Percentiles rank a stretch among this genome's conserved stretches.
Evolutionary conservation across 2,113 vertebrate genomes (phyloP).

Genomic region (Lepus europaeus): DNA sequence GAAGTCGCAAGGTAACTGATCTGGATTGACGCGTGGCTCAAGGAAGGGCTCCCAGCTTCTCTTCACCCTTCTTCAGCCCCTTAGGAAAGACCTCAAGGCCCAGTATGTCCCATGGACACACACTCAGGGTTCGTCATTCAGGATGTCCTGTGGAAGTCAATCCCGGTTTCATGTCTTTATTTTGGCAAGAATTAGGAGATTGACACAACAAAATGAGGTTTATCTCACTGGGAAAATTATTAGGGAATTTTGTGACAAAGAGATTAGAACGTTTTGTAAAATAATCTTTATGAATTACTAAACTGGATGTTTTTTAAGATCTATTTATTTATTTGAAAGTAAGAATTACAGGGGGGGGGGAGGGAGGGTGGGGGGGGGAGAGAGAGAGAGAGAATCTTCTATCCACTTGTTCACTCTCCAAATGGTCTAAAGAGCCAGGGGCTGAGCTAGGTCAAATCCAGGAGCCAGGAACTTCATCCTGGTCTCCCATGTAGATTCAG

Average conservation of each 20-base stretch:
- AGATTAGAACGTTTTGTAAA: conserved; percentile 14
- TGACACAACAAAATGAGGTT: not conserved
- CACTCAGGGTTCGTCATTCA: not conserved
- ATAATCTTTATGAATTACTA: not conserved
- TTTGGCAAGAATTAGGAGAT: not conserved
- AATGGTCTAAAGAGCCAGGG: too few relatives aligned
- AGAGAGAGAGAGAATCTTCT: too few relatives aligned
- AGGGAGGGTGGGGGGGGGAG: too few relatives aligned
- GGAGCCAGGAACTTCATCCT: too few relatives aligned
- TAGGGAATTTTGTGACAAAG: not conserved
- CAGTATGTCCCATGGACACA: not conserved
- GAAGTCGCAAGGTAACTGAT: not conserved
- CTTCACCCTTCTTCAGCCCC: not conserved
- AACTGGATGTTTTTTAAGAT: too few relatives aligned
- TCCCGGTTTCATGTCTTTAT: not conserved
- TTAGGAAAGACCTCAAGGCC: not conserved
- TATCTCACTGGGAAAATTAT: conserved; percentile 9
- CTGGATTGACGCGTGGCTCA: not conserved
- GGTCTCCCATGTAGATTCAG: too few relatives aligned
- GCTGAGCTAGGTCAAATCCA: too few relatives aligned
- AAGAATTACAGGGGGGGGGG: too few relatives aligned
- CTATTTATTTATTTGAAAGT: too few relatives aligned
- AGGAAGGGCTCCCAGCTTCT: not conserved
- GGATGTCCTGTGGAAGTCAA: not conserved
- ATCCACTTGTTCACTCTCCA: too few relatives aligned